phyloP scores from a whole-genome alignment of 2,888 invertebrate species.

The Elysia crispata region DNA sequence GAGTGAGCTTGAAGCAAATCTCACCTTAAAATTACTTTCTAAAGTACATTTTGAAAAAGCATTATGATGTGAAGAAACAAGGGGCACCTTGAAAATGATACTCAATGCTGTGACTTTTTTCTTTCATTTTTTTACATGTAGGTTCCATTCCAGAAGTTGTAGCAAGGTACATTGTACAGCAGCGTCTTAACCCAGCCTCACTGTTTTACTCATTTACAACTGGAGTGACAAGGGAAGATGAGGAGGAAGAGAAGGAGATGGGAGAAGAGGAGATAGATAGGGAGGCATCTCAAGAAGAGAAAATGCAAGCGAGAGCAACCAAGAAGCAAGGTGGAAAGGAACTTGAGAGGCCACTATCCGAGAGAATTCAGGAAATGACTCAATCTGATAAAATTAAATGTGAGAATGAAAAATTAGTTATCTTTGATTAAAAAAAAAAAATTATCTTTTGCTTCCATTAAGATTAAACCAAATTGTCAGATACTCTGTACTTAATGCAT shows the following conservation, averaged over 20 bases:
- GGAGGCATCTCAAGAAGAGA: background rate
- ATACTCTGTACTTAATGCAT: background rate
- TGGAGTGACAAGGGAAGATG: background rate
- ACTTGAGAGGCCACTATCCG: slow-evolving; percentile 6
- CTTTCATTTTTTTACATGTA: slow-evolving; percentile 76
- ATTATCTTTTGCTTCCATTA: too few relatives aligned
- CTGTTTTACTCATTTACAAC: slow-evolving; percentile 52
- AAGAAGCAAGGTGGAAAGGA: slow-evolving; percentile 5
- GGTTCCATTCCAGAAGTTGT: slow-evolving; percentile 93
- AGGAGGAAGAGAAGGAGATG: slow-evolving; percentile 45
- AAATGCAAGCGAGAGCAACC: background rate
- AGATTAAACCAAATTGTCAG: background rate
- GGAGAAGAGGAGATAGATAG: background rate
- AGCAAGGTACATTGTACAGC: slow-evolving; percentile 88
- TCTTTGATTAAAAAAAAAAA: too few relatives aligned
- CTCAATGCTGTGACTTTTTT: too few relatives aligned
- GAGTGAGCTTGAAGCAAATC: too few relatives aligned
- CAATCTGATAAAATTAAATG: slow-evolving; percentile 44
- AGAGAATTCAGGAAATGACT: slow-evolving; percentile 40
- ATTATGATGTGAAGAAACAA: too few relatives aligned
- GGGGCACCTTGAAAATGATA: too few relatives aligned
- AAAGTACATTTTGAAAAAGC: too few relatives aligned
- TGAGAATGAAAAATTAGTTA: slow-evolving; percentile 3
- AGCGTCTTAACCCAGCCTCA: slow-evolving; percentile 62
- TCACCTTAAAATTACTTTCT: too few relatives aligned